Base-by-base conservation (phyloP, 2,888 invertebrate genomes). In the Trichacis sp. region DNA sequence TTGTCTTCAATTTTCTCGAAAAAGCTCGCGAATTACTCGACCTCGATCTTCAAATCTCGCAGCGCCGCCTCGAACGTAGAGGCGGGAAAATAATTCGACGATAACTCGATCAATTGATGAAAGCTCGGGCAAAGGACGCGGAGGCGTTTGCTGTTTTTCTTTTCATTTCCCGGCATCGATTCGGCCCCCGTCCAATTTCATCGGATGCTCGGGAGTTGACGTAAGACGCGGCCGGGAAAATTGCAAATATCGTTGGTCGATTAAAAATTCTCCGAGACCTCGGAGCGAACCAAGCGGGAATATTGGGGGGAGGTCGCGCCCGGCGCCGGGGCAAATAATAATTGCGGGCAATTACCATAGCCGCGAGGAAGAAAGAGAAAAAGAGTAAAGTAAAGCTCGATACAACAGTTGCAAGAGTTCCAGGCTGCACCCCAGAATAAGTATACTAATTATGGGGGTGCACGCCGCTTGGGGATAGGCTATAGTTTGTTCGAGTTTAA, bases 341-440 rank as follows among this genome's bases (percentile, higher is more conserved):
- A 79, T 79, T 73, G 75, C 71, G 73, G 71, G 75, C 77, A 80
- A 81, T 81, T 81, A 80, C 76, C 68, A 70, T 74, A 74, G 72
- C 70, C 70, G 72, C 71, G 69, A 71, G 70, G 71, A 74, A 71
- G 74, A 73, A 72, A 58, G 63, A 66, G 62, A 63, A 64, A 65
- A 66, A 55, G 64, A 55, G 58, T 59, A 70, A 66, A 61, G 53
- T 64, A 62, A 54, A 65, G 65, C 58, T 65, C 64, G 68, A 60
- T 65, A 68, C 71, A 69, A 69, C 68, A 69, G 71, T 71, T 69
- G 69, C 68, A 58, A 51, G 65, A 68, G 64, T 71, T 69, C 62
- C 61, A 62, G 66, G 54, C 63, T 66, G 60, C 61, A 63, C 69
- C 67, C 68, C 55, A 55, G 58, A 53, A 43, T 68, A 68, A 70